Evolutionary conservation across 2,113 vertebrate species (phyloP).

Genomic region (Psammodynastes pulverulentus): DNA sequence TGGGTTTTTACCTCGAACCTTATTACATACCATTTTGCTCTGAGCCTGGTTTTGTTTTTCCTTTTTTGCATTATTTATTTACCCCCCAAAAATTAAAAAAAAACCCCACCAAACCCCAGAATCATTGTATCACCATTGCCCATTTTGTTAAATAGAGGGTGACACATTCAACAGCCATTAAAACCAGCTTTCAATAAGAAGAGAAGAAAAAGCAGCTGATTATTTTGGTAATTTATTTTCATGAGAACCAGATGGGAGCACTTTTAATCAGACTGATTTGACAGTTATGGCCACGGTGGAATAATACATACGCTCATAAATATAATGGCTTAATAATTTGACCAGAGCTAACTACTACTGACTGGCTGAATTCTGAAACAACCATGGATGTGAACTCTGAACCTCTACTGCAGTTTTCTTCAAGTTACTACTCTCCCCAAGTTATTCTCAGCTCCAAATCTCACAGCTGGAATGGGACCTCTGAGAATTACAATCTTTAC

Average conservation of each 20-base stretch:
- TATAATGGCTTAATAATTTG: constrained; percentile 31
- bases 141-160: constrained; percentile 39
- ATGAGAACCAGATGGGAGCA: constrained; percentile 18
- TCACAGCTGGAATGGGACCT: neutral
- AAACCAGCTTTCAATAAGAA: constrained; percentile 14
- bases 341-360: neutral
- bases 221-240: constrained; percentile 45
- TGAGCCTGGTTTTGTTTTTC: neutral
- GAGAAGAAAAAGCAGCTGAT: constrained; percentile 31
- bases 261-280: constrained; percentile 44
- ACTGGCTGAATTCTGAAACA: neutral
- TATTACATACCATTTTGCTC: constrained; percentile 11
- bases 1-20: constrained; percentile 43
- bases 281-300: constrained; percentile 25
- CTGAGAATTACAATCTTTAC: neutral
- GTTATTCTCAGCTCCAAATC: neutral
- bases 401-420: neutral
- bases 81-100: neutral
- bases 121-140: constrained; percentile 7
- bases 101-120: neutral
- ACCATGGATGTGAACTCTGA: neutral
- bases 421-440: neutral
- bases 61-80: constrained; percentile 40
- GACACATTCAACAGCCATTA: constrained; percentile 38
- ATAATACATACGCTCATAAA: constrained; percentile 25